A percentile compares a stretch with the other conserved stretches of the same genome.
Evolutionary conservation across 2,113 vertebrate genomes (phyloP).

Genomic region (Heterotis niloticus): DNA sequence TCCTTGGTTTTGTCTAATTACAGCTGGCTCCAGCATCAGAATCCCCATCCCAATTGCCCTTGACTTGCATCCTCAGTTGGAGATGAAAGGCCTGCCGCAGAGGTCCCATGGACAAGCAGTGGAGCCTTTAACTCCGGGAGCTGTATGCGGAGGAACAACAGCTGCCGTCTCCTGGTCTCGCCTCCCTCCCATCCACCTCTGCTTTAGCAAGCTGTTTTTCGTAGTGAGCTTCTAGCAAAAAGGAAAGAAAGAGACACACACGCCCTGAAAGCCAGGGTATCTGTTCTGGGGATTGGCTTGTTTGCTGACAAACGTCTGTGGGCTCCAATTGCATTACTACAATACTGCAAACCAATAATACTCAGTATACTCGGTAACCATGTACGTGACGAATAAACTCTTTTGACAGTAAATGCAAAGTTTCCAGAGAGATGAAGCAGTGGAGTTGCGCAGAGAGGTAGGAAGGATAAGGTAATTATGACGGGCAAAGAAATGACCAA

Average conservation of each 20-base stretch:
- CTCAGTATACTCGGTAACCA: too few species aligned
- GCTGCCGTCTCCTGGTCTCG: not conserved
- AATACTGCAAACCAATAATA: not conserved
- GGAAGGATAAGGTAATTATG: too few species aligned
- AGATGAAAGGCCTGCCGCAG: slow-evolving; percentile 8
- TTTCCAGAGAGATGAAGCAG: not conserved
- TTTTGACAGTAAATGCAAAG: too few species aligned
- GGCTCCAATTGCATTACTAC: not conserved
- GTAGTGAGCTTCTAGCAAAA: not conserved
- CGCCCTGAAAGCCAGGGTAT: not conserved
- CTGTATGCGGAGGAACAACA: not conserved
- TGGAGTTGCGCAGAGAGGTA: too few species aligned
- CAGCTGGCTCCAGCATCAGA: slow-evolving; percentile 58
- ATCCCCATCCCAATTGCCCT: slow-evolving; percentile 38
- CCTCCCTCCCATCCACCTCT: not conserved
- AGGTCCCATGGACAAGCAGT: not conserved
- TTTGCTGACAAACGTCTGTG: not conserved
- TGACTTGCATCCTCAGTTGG: slow-evolving; percentile 7
- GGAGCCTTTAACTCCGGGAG: not conserved
- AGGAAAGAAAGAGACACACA: not conserved
- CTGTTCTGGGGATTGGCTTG: not conserved
- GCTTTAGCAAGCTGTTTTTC: not conserved
- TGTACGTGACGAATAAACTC: too few species aligned
- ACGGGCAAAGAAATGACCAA: too few species aligned
- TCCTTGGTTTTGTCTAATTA: slow-evolving; percentile 28